Evolutionary conservation across 1,140 invertebrate genomes (phyloP).

Genomic region (Anastatus disparis): DNA sequence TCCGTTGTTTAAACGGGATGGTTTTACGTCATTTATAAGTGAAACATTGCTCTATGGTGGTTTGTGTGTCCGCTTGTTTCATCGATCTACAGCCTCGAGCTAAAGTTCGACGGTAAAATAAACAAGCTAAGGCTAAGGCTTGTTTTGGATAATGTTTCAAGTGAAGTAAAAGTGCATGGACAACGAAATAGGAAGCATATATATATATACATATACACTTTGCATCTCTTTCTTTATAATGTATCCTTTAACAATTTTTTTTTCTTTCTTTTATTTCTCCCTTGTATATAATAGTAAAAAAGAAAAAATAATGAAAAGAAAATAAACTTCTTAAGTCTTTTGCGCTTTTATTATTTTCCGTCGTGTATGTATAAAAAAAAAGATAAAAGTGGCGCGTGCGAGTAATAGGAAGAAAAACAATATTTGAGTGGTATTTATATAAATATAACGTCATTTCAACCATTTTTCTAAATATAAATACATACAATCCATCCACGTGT

Average conservation of each 20-base stretch:
- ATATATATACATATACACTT: too few relatives aligned
- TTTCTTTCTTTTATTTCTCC: not conserved
- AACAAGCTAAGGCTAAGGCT: conserved; percentile 33
- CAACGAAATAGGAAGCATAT: too few relatives aligned
- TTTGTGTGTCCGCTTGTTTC: conserved; percentile 5
- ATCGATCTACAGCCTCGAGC: conserved; percentile 32
- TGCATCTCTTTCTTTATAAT: conserved; percentile 23
- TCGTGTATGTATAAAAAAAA: too few relatives aligned
- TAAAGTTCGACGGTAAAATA: conserved; percentile 29
- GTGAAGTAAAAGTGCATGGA: conserved; percentile 27
- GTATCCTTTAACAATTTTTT: not conserved
- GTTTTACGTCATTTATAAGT: conserved; percentile 39
- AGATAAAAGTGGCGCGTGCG: conserved; percentile 5
- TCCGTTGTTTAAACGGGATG: not conserved
- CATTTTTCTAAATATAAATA: too few relatives aligned
- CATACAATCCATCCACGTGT: too few relatives aligned
- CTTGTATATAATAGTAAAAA: too few relatives aligned
- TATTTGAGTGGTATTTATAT: not conserved
- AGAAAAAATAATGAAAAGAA: too few relatives aligned
- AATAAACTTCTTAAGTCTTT: too few relatives aligned
- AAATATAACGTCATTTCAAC: too few relatives aligned
- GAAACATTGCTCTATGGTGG: conserved; percentile 36
- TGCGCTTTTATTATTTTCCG: conserved; percentile 33
- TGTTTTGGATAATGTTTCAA: conserved; percentile 41
- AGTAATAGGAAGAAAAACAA: conserved; percentile 30